phyloP scores from a whole-genome alignment of 2,113 vertebrate species.

The Anseranas semipalmata region DNA sequence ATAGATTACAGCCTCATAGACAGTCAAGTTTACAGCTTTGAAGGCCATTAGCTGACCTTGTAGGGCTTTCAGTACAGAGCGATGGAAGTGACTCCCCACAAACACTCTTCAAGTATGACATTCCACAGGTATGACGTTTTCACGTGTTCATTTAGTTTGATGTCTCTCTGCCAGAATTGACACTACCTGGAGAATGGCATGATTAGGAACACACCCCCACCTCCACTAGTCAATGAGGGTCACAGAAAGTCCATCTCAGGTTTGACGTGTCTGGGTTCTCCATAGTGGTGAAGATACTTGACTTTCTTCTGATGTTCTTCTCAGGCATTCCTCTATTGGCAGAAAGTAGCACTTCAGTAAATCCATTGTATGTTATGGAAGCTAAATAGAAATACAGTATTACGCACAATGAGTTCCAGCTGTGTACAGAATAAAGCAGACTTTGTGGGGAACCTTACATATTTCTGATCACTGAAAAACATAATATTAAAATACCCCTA shows the following conservation, averaged over 20 bases:
- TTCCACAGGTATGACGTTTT: neutral
- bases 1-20: neutral
- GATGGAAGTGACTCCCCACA: neutral
- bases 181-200: neutral
- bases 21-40: neutral
- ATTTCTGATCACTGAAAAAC: neutral
- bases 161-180: neutral
- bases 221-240: neutral
- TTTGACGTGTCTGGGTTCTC: neutral
- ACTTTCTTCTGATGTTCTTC: neutral
- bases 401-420: neutral
- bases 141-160: neutral
- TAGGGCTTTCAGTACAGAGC: neutral
- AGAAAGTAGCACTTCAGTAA: neutral
- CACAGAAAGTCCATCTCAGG: neutral
- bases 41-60: neutral
- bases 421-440: neutral
- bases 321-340: neutral
- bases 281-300: rapidly evolving
- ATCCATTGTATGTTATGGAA: neutral
- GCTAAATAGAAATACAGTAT: neutral
- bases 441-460: neutral
- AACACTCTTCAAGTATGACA: neutral
- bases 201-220: neutral
- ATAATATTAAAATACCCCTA: neutral